These are phyloP conservation scores for Carpatolechia fugitivella DNA, from an alignment of 2,888 invertebrate species.

Conservation along the genomic window DNA sequence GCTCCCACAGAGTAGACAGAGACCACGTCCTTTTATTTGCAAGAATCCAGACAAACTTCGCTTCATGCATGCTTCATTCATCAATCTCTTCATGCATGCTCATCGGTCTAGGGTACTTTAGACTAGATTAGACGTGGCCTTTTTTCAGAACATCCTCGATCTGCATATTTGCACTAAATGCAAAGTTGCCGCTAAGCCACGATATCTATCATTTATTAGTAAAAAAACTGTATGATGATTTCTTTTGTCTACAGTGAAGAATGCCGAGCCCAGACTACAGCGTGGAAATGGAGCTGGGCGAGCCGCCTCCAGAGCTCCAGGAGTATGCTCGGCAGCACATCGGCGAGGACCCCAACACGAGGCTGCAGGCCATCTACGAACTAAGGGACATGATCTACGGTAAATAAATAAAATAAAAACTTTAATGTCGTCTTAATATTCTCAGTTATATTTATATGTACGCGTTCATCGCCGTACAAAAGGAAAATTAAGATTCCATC, in stretches of 20 bases:
- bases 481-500: not conserved
- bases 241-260: not conserved
- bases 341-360: constrained; percentile 85
- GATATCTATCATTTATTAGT: too few species aligned
- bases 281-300: constrained; percentile 82
- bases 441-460: too few species aligned
- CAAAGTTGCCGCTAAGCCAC: too few species aligned
- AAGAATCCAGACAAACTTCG: too few species aligned
- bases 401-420: constrained; percentile 40
- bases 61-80: too few species aligned
- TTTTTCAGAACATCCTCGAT: too few species aligned
- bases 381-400: constrained; percentile 87
- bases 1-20: too few species aligned
- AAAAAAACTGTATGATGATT: not conserved
- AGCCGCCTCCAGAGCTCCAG: constrained; percentile 82
- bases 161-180: too few species aligned
- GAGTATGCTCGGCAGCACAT: constrained; percentile 83
- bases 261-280: constrained; percentile 79
- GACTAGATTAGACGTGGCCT: too few species aligned
- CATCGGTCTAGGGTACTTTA: too few species aligned
- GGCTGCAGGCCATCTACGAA: constrained; percentile 83
- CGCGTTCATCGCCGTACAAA: not conserved
- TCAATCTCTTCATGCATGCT: too few species aligned
- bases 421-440: not conserved
- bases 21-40: too few species aligned